A percentile compares a stretch with the other conserved stretches of the same genome.
Conservation (phyloP, 2,888 invertebrate genomes). For the Ophonus ardosiacus region DNA sequence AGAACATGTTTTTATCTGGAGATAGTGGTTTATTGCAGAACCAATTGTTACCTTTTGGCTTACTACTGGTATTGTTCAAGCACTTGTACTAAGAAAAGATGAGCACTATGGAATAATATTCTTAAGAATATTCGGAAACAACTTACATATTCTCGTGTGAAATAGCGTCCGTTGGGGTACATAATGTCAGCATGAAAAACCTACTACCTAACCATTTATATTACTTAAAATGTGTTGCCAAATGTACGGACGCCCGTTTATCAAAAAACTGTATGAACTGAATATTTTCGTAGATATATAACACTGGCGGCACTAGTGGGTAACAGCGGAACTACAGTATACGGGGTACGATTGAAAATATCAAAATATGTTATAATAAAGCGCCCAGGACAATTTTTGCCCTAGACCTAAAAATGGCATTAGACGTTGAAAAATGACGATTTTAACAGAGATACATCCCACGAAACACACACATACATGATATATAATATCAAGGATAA, state of each 20-base stretch:
- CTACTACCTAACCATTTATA: neutral
- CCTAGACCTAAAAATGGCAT: neutral
- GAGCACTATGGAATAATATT: neutral
- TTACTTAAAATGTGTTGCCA: slow-evolving; percentile 3
- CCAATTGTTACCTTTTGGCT: neutral
- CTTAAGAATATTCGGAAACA: neutral
- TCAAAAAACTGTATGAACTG: neutral
- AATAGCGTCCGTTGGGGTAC: slow-evolving; percentile 5
- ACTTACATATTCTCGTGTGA: slow-evolving; percentile 7
- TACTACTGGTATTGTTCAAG: neutral
- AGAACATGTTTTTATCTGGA: neutral
- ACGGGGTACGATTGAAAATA: neutral
- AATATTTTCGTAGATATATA: neutral
- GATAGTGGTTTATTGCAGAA: neutral
- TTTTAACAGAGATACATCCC: neutral
- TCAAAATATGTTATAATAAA: neutral
- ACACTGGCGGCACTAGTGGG: neutral
- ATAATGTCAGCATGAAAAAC: neutral
- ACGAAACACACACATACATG: too few species aligned
- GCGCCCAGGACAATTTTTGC: slow-evolving; percentile 10
- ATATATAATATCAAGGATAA: too few species aligned
- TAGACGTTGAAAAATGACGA: neutral
- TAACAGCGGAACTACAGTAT: neutral
- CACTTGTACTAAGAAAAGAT: neutral
- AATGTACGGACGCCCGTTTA: neutral